Conservation (phyloP, 1,140 invertebrate genomes). For the Brachionus angularis region DNA sequence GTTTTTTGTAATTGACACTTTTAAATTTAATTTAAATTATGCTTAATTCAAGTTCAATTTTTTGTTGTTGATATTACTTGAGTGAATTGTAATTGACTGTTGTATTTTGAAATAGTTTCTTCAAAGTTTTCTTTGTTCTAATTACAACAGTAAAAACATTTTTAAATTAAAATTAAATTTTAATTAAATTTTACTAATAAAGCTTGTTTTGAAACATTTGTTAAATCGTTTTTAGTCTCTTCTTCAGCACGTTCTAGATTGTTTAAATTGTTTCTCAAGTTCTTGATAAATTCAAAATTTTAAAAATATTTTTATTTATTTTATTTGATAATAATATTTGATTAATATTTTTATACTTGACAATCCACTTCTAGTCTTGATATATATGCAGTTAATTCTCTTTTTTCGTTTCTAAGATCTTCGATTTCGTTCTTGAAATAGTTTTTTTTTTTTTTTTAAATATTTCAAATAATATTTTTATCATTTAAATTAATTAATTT, state of each 20-base stretch:
- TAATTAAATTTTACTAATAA: neutral
- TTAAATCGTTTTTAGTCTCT: conserved; percentile 14
- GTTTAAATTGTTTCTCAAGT: neutral
- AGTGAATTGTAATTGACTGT: conserved; percentile 11
- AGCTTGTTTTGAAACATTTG: conserved; percentile 25
- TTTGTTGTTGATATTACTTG: conserved; percentile 14
- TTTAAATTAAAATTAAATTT: neutral
- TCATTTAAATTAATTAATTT: conserved; percentile 11
- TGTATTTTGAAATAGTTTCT: conserved; percentile 22
- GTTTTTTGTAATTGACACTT: conserved; percentile 35
- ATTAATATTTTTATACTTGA: neutral
- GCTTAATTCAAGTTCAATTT: neutral
- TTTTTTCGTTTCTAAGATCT: conserved; percentile 22
- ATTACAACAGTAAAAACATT: neutral
- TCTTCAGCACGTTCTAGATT: conserved; percentile 13
- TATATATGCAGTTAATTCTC: neutral
- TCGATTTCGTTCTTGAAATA: conserved; percentile 14
- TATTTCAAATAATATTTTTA: too few species aligned
- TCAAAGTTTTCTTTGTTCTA: conserved; percentile 43
- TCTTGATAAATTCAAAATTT: neutral
- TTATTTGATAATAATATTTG: neutral
- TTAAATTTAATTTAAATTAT: neutral
- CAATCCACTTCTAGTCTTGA: conserved; percentile 1
- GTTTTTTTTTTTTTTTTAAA: too few species aligned
- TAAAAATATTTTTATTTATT: neutral